Conservation (phyloP, 2,797 vertebrate genomes). For the Microctenopoma stevenorrisi region DNA sequence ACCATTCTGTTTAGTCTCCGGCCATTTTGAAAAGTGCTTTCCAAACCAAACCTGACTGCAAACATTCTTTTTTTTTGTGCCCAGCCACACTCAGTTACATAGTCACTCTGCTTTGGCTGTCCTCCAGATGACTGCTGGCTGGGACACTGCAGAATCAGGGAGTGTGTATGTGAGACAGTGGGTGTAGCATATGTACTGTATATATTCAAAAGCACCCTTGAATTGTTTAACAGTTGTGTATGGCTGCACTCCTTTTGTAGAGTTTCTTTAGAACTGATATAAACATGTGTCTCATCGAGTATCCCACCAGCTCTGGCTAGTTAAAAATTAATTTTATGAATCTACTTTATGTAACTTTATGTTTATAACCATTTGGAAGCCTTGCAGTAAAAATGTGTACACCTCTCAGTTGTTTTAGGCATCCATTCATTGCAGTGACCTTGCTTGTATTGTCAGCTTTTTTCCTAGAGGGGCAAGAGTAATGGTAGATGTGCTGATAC, state of each 20-base stretch:
- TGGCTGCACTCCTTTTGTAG: constrained; percentile 3
- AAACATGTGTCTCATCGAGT: background rate
- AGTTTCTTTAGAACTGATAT: background rate
- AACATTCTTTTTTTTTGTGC: constrained; percentile 30
- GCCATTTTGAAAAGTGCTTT: constrained; percentile 4
- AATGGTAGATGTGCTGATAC: constrained; percentile 65
- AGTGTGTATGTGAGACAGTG: background rate
- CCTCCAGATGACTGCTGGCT: constrained; percentile 28
- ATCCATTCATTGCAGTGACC: constrained; percentile 27
- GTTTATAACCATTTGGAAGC: background rate
- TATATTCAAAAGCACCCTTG: background rate
- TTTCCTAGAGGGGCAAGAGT: constrained; percentile 40
- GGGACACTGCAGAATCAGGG: constrained; percentile 21
- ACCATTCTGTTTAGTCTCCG: background rate
- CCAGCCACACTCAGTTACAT: constrained; percentile 25
- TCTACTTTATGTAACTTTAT: background rate
- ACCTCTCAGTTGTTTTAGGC: background rate
- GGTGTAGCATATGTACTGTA: background rate
- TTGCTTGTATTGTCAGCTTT: constrained; percentile 57
- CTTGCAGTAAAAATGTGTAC: background rate
- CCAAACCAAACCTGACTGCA: constrained; percentile 15
- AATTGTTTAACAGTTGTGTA: background rate
- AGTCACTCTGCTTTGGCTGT: constrained; percentile 34
- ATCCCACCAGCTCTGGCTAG: background rate
- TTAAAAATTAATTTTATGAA: background rate